These are phyloP conservation scores for Panzeria rudis DNA, from an alignment of 2,888 invertebrate genomes.

Conservation along the genomic window DNA sequence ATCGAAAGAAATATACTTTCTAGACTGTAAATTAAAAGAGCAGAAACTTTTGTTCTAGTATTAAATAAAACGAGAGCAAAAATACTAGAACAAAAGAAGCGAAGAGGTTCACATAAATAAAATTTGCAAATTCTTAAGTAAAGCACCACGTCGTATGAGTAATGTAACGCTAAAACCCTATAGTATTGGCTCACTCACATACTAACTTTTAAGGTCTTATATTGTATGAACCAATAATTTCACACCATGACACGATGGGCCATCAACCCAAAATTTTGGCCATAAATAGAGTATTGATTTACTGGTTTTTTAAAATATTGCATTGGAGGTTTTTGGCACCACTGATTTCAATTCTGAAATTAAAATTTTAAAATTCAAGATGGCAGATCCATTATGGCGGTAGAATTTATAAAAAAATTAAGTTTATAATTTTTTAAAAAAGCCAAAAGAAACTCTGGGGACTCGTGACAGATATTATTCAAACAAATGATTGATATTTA, in stretches of 20 bases:
- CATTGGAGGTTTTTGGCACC: too few species aligned
- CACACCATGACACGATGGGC: conserved; percentile 52
- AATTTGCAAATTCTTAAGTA: not conserved
- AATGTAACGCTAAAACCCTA: conserved; percentile 37
- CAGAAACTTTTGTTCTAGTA: not conserved
- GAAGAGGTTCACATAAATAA: not conserved
- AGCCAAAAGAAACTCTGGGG: too few species aligned
- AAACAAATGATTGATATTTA: too few species aligned
- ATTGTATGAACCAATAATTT: conserved; percentile 41
- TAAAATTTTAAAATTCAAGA: too few species aligned
- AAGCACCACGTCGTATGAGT: conserved; percentile 63
- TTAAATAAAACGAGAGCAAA: not conserved
- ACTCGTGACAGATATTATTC: too few species aligned
- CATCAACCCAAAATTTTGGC: too few species aligned
- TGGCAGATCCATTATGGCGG: too few species aligned
- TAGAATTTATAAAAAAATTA: too few species aligned
- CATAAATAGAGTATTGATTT: too few species aligned
- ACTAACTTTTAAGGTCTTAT: conserved; percentile 21
- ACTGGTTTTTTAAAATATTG: too few species aligned
- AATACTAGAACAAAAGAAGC: not conserved
- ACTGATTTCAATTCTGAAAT: too few species aligned
- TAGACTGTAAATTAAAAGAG: not conserved
- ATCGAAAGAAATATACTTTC: not conserved
- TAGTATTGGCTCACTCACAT: conserved; percentile 15
- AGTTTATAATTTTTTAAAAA: too few species aligned